These are phyloP conservation scores for Bovichtus diacanthus DNA, from an alignment of 2,797 vertebrate species.

Conservation along the genomic window DNA sequence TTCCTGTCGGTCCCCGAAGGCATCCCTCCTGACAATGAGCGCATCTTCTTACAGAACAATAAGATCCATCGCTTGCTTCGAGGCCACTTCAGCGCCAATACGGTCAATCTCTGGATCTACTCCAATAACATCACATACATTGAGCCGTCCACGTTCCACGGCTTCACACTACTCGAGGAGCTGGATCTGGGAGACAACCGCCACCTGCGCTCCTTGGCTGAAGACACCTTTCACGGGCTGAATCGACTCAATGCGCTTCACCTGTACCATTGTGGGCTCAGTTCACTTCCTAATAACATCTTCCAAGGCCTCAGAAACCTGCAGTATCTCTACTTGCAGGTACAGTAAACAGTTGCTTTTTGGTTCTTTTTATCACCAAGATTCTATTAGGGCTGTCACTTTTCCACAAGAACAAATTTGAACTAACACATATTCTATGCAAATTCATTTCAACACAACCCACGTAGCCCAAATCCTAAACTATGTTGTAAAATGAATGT, in stretches of 20 bases:
- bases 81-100: conserved; percentile 93
- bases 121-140: conserved; percentile 99
- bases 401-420: not conserved
- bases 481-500: not conserved
- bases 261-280: conserved; percentile 95
- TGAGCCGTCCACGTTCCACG: conserved; percentile 93
- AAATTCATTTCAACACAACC: not conserved
- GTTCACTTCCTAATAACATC: conserved; percentile 91
- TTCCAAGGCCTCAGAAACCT: conserved; percentile 95
- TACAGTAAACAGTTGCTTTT: conserved; percentile 41
- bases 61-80: conserved; percentile 92
- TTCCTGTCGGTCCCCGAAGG: conserved; percentile 94
- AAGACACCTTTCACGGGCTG: conserved; percentile 96
- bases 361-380: not conserved
- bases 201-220: conserved; percentile 92
- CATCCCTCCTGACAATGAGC: conserved; percentile 95
- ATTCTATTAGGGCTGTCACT: not conserved
- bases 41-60: conserved; percentile 98
- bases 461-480: not conserved
- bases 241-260: conserved; percentile 94
- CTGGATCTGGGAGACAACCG: conserved; percentile 98
- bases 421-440: not conserved
- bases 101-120: conserved; percentile 98
- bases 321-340: conserved; percentile 98
- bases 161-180: conserved; percentile 94